A percentile compares a stretch with the other conserved stretches of the same genome.
phyloP scores from a whole-genome alignment of 2,797 vertebrate species.

The Limosa lapponica region DNA sequence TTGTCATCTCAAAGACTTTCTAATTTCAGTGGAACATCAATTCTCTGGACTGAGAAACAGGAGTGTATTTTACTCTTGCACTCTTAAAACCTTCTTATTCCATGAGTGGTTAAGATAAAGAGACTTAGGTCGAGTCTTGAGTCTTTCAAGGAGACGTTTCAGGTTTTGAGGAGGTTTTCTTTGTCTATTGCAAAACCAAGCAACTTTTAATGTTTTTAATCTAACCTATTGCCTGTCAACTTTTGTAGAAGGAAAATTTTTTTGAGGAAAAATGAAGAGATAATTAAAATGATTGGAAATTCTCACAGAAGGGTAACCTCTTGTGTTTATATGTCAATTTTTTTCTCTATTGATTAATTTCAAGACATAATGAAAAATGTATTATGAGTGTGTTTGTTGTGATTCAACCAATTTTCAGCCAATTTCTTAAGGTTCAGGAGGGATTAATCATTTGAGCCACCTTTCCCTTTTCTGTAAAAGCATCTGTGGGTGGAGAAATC shows the following conservation, averaged over 20 bases:
- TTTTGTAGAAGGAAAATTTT: not conserved
- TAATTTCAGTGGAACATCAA: not conserved
- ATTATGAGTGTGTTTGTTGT: not conserved
- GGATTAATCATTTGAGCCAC: not conserved
- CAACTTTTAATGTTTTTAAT: not conserved
- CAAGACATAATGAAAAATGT: not conserved
- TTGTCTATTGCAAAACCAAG: not conserved
- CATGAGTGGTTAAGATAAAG: not conserved
- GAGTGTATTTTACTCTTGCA: not conserved
- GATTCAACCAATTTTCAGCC: not conserved
- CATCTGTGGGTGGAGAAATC: not conserved
- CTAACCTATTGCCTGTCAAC: not conserved
- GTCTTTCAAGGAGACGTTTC: not conserved
- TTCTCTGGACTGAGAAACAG: not conserved
- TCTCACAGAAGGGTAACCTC: not conserved
- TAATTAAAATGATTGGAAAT: not conserved
- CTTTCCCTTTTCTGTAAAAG: not conserved
- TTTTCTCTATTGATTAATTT: not conserved
- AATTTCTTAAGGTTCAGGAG: not conserved
- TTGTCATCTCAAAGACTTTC: not conserved
- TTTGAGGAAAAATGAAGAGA: not conserved
- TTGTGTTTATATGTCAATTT: not conserved
- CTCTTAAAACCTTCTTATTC: not conserved
- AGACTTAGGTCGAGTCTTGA: not conserved
- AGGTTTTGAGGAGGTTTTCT: not conserved